Conservation (phyloP, 2,113 vertebrate species). For the Oncorhynchus gorbuscha region DNA sequence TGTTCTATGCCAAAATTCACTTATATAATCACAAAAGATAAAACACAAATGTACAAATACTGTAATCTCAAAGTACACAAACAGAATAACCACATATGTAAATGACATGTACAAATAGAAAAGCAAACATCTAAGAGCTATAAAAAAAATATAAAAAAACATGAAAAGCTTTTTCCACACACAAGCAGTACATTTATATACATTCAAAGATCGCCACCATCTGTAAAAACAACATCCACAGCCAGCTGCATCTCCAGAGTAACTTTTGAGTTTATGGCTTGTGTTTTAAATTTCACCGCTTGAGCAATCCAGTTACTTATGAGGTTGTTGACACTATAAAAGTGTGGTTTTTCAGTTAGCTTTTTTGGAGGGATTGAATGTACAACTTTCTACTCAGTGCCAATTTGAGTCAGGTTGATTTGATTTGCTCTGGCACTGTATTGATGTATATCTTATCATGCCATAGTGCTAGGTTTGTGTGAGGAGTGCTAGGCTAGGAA, state of each 20-base stretch:
- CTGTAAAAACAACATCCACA: conserved; percentile 32
- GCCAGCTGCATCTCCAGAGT: conserved; percentile 25
- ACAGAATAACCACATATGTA: not conserved
- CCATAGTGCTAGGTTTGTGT: not conserved
- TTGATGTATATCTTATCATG: not conserved
- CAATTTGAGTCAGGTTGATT: conserved; percentile 22
- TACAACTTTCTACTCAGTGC: conserved; percentile 8
- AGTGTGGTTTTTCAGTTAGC: conserved; percentile 16
- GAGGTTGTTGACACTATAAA: conserved; percentile 20
- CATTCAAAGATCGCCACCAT: conserved; percentile 26
- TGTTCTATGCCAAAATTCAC: too few relatives aligned
- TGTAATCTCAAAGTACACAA: not conserved
- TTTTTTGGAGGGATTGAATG: not conserved
- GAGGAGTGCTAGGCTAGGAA: conserved; percentile 27
- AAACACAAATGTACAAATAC: not conserved
- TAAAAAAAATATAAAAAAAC: not conserved
- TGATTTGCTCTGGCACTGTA: conserved; percentile 35
- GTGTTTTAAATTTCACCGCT: conserved; percentile 30
- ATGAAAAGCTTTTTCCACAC: not conserved
- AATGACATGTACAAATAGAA: conserved; percentile 1
- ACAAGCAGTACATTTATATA: conserved; percentile 9
- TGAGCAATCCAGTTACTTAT: conserved; percentile 9
- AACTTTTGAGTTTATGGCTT: conserved; percentile 28
- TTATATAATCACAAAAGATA: too few relatives aligned
- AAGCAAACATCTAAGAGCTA: conserved; percentile 8